Percentiles rank a stretch among this genome's conserved stretches.
Evolutionary conservation across 2,888 invertebrate species (phyloP).

Genomic region (Marasmarcha lunaedactyla): DNA sequence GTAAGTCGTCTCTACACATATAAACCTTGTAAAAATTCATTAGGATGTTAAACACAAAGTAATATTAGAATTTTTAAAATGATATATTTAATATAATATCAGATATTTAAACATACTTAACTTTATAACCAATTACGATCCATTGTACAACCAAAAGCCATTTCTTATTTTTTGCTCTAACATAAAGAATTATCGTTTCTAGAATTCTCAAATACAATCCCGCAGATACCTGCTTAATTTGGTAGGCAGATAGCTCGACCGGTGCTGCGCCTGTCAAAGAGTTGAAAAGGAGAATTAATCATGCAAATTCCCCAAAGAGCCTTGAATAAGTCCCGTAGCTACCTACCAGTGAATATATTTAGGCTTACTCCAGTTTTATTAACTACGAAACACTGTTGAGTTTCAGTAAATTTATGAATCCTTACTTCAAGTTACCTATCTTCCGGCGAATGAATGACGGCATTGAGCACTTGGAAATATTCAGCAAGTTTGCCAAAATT

Average conservation of each 20-base stretch:
- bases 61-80: no score
- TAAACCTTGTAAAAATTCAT: no score
- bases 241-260: not conserved
- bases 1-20: no score
- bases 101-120: no score
- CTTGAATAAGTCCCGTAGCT: not conserved
- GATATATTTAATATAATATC: no score
- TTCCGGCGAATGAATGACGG: no score
- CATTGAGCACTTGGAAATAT: slow-evolving; percentile 14
- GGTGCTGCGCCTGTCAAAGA: not conserved
- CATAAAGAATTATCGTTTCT: no score
- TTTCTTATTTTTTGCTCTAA: no score
- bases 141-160: no score
- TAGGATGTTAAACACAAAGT: no score
- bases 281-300: slow-evolving; percentile 1
- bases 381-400: not conserved
- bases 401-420: not conserved
- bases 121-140: no score
- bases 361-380: not conserved
- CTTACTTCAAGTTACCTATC: not conserved
- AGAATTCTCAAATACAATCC: no score
- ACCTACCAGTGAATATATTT: not conserved
- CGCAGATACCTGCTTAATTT: not conserved
- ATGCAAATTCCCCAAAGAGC: not conserved
- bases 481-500: slow-evolving; percentile 9